Conservation (phyloP, 2,797 vertebrate species). For the Arctocebus calabarensis region DNA sequence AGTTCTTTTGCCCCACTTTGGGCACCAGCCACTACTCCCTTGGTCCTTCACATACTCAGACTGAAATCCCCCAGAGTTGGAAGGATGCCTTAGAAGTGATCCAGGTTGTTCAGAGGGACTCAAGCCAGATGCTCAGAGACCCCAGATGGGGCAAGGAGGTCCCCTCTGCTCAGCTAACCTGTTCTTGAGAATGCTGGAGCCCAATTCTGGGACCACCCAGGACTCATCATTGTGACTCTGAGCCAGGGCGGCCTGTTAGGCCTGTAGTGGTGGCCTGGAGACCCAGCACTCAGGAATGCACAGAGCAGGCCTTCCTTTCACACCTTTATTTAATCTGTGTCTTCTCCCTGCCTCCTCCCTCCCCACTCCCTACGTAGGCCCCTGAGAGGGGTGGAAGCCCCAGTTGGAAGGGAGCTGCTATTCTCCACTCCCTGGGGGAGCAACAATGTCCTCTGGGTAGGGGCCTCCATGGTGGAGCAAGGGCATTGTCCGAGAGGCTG, state of each 20-base stretch:
- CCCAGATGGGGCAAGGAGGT: background rate
- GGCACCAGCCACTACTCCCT: background rate
- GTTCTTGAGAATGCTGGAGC: background rate
- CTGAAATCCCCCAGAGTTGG: background rate
- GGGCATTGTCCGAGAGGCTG: constrained; percentile 66
- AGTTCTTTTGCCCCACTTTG: background rate
- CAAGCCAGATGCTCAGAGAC: background rate
- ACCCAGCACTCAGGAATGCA: constrained; percentile 45
- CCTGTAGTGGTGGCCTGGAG: background rate
- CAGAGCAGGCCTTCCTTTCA: constrained; percentile 36
- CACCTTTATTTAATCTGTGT: constrained; percentile 75
- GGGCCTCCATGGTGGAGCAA: background rate
- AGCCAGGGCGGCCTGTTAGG: background rate
- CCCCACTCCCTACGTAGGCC: background rate
- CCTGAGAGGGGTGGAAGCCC: constrained; percentile 53
- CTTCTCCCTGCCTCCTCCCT: constrained; percentile 52
- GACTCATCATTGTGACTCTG: background rate
- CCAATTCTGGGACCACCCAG: background rate
- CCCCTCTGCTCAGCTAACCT: background rate
- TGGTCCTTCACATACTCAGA: background rate
- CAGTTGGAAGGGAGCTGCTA: constrained; percentile 57
- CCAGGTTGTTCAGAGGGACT: background rate
- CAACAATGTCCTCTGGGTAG: constrained; percentile 20
- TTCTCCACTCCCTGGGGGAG: constrained; percentile 20
- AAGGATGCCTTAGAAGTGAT: background rate